Base-by-base conservation (phyloP, 2,888 invertebrate species). In the Acleris literana region DNA sequence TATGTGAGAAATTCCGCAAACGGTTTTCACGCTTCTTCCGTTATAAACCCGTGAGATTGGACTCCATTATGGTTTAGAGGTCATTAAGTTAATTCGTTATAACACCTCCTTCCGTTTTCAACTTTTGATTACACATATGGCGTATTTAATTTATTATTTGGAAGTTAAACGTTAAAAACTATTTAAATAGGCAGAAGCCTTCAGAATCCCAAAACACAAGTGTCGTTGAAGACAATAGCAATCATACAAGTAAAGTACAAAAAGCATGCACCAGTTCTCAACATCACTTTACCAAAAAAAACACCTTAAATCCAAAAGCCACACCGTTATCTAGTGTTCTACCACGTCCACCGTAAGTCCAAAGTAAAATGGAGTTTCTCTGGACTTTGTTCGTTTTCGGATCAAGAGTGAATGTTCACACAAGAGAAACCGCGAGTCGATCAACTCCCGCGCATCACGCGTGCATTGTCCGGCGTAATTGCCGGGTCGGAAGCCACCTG, bases 391-490 rank as follows among this genome's bases (percentile, higher is more conserved):
- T 55, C 49, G 13, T 49, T 59, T 54, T 7, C 25, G n/a, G 29
- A 22, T 51, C 20, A 63, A 54, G 33, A 44, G 60, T 51, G 51
- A 13, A 39, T 39, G 62, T 69, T 70, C 70, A 71, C 68, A 67
- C 64, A 68, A 69, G 64, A 72, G 68, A 68, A 79, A 80, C 78
- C 81, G 79, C 81, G 76, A 76, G 69, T 66, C 66, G 51, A 75
- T 79, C 78, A 73, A 87, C 86, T 85, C 86, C 80, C 77, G 87
- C 86, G 84, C 86, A 85, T 83, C 85, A 86, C 85, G 83, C 83
- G 81, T 79, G 75, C 71, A 84, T 88, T 88, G 88, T 88, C 86
- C 86, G 80, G 71, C 82, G 84, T 89, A 90, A 90, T 91, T 90
- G 89, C 83, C 77, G 76, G 80, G 76, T 80, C 83, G 83, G 76